Evolutionary conservation across 2,888 invertebrate species (phyloP).

Genomic region (Malacosoma neustria): DNA sequence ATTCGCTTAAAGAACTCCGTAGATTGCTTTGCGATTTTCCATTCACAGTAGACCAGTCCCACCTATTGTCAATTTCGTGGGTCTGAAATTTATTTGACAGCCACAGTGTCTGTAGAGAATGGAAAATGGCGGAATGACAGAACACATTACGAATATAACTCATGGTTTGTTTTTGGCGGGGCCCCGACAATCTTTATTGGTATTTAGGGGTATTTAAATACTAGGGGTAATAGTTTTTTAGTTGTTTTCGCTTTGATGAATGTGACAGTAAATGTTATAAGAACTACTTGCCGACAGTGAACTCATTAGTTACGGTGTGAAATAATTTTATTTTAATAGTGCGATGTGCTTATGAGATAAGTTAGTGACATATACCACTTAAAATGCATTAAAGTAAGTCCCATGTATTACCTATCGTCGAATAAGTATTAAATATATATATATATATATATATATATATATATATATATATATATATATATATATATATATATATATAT

Average conservation of each 20-base stretch:
- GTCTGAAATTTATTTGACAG: constrained; percentile 74
- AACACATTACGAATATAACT: constrained; percentile 70
- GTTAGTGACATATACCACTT: neutral
- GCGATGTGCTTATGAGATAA: constrained; percentile 16
- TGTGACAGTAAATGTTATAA: constrained; percentile 44
- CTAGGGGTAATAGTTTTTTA: constrained; percentile 52
- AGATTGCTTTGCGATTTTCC: constrained; percentile 52
- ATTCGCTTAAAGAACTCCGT: constrained; percentile 33
- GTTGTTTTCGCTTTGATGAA: constrained; percentile 44
- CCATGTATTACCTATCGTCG: neutral
- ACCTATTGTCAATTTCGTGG: constrained; percentile 70
- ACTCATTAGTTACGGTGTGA: constrained; percentile 53
- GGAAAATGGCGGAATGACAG: constrained; percentile 70
- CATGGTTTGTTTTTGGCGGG: constrained; percentile 74
- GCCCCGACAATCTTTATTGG: constrained; percentile 72
- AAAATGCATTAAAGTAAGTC: neutral
- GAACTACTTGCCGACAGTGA: constrained; percentile 50
- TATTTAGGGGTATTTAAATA: constrained; percentile 67
- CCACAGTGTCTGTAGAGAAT: constrained; percentile 71
- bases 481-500: no score
- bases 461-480: no score
- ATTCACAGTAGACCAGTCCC: constrained; percentile 44
- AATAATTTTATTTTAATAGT: constrained; percentile 52
- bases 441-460: no score
- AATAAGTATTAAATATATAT: neutral